Percentiles rank a stretch among this genome's conserved stretches.
These are phyloP conservation scores for Drosophila repletoides DNA, from an alignment of 1,140 invertebrate species.

Conservation along the genomic window DNA sequence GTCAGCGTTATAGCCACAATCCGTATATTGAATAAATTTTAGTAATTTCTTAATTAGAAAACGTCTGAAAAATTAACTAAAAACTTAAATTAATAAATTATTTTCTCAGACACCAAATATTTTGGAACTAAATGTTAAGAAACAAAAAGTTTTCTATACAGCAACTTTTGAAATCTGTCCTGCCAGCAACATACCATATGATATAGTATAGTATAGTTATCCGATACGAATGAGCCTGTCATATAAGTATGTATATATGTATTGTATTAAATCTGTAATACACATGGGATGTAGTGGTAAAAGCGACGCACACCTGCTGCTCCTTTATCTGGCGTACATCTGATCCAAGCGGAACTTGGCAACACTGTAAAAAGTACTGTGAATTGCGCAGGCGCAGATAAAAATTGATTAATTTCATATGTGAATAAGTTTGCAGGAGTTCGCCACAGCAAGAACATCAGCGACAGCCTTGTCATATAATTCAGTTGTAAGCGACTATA, in stretches of 20 bases:
- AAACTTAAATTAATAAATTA: background rate
- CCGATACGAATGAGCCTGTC: too few relatives aligned
- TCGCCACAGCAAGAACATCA: slow-evolving; percentile 3
- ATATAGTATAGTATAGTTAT: too few relatives aligned
- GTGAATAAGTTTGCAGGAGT: background rate
- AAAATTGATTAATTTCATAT: slow-evolving; percentile 40
- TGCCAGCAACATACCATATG: too few relatives aligned
- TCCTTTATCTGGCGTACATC: background rate
- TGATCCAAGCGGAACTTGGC: background rate
- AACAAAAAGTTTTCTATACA: too few relatives aligned
- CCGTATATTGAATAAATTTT: background rate
- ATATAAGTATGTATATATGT: background rate
- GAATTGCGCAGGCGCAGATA: slow-evolving; percentile 28
- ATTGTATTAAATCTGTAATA: background rate
- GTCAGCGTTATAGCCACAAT: too few relatives aligned
- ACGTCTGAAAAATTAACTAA: background rate
- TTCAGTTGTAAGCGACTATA: background rate
- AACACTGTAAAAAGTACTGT: background rate
- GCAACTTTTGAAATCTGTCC: too few relatives aligned
- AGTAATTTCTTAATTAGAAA: too few relatives aligned
- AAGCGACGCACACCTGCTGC: slow-evolving; percentile 15
- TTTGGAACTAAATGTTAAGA: too few relatives aligned
- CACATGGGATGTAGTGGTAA: background rate
- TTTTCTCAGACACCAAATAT: too few relatives aligned
- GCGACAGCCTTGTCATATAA: slow-evolving; percentile 17